These are phyloP conservation scores for Hylomyscus alleni DNA, from an alignment of 2,797 vertebrate genomes.

Conservation along the genomic window DNA sequence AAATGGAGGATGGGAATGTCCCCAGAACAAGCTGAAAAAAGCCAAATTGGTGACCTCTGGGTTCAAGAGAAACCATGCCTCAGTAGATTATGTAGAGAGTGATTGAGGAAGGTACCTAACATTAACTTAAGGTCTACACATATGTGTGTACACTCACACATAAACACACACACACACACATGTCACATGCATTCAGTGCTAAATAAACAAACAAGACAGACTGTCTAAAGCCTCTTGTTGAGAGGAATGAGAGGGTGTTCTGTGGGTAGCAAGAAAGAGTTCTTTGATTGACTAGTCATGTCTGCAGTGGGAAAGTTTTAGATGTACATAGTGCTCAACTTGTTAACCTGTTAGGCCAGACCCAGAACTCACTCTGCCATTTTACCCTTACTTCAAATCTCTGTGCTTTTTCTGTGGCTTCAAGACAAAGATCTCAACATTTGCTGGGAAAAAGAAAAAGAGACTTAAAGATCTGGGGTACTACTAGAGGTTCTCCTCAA, in stretches of 20 bases:
- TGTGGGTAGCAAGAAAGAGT: not conserved
- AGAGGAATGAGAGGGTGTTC: not conserved
- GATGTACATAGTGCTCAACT: fast-evolving
- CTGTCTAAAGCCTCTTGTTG: not conserved
- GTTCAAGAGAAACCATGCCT: not conserved
- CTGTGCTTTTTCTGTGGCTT: not conserved
- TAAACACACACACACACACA: not conserved
- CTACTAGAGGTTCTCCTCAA: slow-evolving; percentile 15
- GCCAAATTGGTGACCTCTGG: not conserved
- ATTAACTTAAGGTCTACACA: not conserved
- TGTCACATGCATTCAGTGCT: not conserved
- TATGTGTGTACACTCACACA: fast-evolving
- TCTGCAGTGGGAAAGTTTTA: not conserved
- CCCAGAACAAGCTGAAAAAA: not conserved
- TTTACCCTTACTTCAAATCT: slow-evolving; percentile 49
- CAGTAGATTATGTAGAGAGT: not conserved
- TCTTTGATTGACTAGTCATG: not conserved
- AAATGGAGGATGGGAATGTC: too few species aligned
- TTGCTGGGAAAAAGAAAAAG: not conserved
- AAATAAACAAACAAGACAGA: not conserved
- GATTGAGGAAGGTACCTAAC: not conserved
- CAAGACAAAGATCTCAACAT: slow-evolving; percentile 40
- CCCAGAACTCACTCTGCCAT: not conserved
- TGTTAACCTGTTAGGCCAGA: not conserved
- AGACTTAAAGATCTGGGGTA: not conserved